Conservation (phyloP, 2,888 invertebrate species). For the Theodoxus fluviatilis region DNA sequence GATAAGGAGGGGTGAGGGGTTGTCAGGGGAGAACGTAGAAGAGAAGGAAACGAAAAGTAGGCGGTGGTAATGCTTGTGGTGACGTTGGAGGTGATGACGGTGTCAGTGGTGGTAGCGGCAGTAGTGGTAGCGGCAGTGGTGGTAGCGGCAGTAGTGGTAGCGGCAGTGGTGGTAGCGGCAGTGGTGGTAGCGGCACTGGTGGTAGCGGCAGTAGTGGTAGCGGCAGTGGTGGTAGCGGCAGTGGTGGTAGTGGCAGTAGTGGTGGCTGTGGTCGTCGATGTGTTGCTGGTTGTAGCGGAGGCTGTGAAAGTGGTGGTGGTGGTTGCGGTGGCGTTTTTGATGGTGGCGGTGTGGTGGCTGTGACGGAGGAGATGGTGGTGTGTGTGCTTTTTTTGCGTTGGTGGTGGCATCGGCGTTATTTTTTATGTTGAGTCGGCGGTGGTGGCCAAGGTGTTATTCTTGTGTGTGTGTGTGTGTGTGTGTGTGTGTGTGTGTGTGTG, state of each 20-base stretch:
- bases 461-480: background rate
- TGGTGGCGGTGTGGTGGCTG: background rate
- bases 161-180: background rate
- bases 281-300: background rate
- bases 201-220: background rate
- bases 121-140: background rate
- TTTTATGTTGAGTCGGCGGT: background rate
- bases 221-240: background rate
- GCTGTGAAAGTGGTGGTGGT: too few species aligned
- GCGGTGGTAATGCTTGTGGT: background rate
- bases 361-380: too few species aligned
- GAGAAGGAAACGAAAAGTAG: too few species aligned
- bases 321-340: background rate
- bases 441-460: background rate
- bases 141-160: background rate
- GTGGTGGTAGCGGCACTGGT: background rate
- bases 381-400: too few species aligned
- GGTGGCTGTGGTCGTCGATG: background rate
- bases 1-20: too few species aligned
- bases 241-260: background rate
- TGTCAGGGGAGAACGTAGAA: too few species aligned
- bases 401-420: background rate
- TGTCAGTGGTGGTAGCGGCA: too few species aligned
- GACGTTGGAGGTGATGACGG: background rate
- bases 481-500: background rate